A percentile compares a stretch with the other conserved stretches of the same genome.
Evolutionary conservation across 2,113 vertebrate genomes (phyloP).

Genomic region (Oncorhynchus tshawytscha): DNA sequence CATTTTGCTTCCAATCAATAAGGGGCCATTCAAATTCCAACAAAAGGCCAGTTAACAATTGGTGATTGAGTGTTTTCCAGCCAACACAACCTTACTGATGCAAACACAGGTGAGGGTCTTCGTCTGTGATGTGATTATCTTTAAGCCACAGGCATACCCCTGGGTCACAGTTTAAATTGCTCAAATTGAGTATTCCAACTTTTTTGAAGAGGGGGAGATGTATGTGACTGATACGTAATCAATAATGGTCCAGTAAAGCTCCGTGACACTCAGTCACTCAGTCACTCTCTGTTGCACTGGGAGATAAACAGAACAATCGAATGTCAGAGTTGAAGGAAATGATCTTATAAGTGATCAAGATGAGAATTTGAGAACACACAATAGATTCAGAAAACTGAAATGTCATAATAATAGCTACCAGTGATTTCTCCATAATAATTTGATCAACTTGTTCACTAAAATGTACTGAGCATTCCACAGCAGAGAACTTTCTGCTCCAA

Average conservation of each 20-base stretch:
- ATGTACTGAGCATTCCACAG: neutral
- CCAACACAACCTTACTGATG: conserved; percentile 60
- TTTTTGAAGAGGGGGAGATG: conserved; percentile 44
- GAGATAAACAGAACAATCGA: neutral
- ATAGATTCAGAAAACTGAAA: too few species aligned
- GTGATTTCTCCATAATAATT: neutral
- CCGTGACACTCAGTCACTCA: neutral
- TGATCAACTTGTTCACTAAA: neutral
- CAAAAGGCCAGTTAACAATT: conserved; percentile 71
- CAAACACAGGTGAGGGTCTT: conserved; percentile 65
- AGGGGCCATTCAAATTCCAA: conserved; percentile 70
- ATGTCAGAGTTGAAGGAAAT: neutral
- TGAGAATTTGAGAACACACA: too few species aligned
- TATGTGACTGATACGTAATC: conserved; percentile 47
- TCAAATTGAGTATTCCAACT: conserved; percentile 64
- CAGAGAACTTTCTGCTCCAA: too few species aligned
- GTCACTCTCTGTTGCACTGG: too few species aligned
- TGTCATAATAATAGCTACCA: too few species aligned
- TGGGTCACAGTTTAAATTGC: conserved; percentile 65
- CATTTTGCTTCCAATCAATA: conserved; percentile 79
- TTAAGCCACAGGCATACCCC: conserved; percentile 60
- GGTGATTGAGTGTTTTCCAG: conserved; percentile 60
- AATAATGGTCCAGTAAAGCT: conserved; percentile 12
- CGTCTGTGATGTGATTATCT: conserved; percentile 71
- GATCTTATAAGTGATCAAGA: neutral